Base-by-base conservation (phyloP, 2,797 vertebrate species). In the Pseudochirops cupreus region DNA sequence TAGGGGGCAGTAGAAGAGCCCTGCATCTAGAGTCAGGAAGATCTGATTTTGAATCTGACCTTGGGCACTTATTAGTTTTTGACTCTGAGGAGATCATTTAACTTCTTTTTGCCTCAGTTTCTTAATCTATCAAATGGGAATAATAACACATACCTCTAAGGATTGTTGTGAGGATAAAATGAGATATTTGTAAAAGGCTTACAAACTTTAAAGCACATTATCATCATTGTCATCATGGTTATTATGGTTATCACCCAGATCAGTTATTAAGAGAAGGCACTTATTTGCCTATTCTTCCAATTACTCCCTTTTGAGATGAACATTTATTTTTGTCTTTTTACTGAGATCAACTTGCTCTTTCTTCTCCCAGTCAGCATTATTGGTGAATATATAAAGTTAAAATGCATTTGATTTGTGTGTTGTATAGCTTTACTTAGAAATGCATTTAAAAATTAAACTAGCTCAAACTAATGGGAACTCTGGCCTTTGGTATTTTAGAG, bases 281-380 rank as follows among this genome's bases (percentile, higher is more conserved):
- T 39, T 21, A 24, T 74, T 21, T 74, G n/a, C 1, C 62, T 56
- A 21, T 89, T 91, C 11, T 90, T 90, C 14, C 91, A 91, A 90
- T n/a, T 94, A 89, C 0, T 89, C 1, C 16, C 91, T 91, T 46
- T 9, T 92, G 33, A 96, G 18, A 92, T 92, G 7, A 24, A 52
- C 59, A 0, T 54, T 96, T 91, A 52, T 90, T 95, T 52, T 31
- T 67, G 59, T 74, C 62, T 3, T 94, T 95, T 94, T 94, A 21
- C 53, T 93, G 53, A 53, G 4, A 93, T 95, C 21, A 82, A 14
- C 33, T 67, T n/a, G 62, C 50, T 91, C 94, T 53, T 91, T 57
- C 58, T 87, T 91, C 0, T 91, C 0, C 7, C 16, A 74, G 56
- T 93, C 67, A 82, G 94, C 56, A 55, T 90, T 62, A 6, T 74